phyloP scores from a whole-genome alignment of 2,113 vertebrate species.

The Notarius lentiginosus region DNA sequence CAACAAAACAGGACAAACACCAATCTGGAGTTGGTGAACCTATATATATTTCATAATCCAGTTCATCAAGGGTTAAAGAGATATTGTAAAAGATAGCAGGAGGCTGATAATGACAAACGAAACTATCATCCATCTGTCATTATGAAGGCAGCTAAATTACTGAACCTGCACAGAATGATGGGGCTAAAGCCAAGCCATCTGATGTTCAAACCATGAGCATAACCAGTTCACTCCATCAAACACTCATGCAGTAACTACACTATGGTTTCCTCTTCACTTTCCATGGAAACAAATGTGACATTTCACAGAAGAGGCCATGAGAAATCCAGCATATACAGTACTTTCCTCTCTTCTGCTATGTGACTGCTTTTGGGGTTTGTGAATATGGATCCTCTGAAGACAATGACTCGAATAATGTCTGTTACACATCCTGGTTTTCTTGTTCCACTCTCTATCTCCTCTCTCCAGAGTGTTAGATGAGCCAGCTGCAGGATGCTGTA shows the following conservation, averaged over 20 bases:
- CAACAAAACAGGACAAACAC: no score
- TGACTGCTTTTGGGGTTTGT: conserved; percentile 28
- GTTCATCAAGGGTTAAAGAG: not conserved
- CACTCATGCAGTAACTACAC: not conserved
- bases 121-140: conserved; percentile 4
- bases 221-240: conserved; percentile 10
- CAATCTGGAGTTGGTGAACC: no score
- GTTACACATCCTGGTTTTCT: conserved; percentile 52
- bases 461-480: conserved; percentile 59
- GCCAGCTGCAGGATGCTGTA: conserved; percentile 48
- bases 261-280: conserved; percentile 16
- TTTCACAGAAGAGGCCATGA: conserved; percentile 14
- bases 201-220: conserved; percentile 21
- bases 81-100: not conserved
- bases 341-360: conserved; percentile 25
- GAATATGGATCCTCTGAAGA: conserved; percentile 28
- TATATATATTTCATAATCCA: not conserved
- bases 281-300: conserved; percentile 8
- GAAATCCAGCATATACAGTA: conserved; percentile 9
- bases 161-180: conserved; percentile 9
- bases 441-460: conserved; percentile 43
- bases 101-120: no score
- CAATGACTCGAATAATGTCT: conserved; percentile 46
- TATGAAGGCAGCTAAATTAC: conserved; percentile 14
- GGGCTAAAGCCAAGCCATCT: not conserved